Percentiles rank a stretch among this genome's conserved stretches.
These are phyloP conservation scores for Sycophila texana DNA, from an alignment of 2,888 invertebrate species.

Conservation along the genomic window DNA sequence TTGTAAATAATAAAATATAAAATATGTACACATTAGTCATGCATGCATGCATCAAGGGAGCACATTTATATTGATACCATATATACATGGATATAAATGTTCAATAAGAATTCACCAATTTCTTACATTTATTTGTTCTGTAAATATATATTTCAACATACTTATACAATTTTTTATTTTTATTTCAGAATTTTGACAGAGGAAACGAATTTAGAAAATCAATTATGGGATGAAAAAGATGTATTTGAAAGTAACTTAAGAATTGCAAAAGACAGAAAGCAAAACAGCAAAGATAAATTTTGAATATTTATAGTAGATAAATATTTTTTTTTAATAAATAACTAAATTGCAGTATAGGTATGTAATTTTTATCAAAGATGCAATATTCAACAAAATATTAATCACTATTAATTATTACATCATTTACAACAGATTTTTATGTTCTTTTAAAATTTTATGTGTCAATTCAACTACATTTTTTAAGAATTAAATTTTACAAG, in stretches of 20 bases:
- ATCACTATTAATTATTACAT: too few species aligned
- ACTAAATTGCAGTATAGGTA: background rate
- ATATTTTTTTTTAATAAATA: background rate
- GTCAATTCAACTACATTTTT: background rate
- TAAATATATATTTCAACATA: background rate
- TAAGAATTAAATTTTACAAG: background rate
- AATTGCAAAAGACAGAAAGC: background rate
- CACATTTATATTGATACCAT: too few species aligned
- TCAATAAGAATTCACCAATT: too few species aligned
- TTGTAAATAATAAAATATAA: too few species aligned
- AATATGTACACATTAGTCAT: too few species aligned
- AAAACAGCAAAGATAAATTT: background rate
- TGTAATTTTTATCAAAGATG: background rate
- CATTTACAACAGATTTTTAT: background rate
- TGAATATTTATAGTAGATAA: background rate
- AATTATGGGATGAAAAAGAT: constrained; percentile 36
- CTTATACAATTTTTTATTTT: background rate
- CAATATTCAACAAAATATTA: background rate
- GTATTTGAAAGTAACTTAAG: constrained; percentile 11
- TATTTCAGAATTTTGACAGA: constrained; percentile 37
- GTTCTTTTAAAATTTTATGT: too few species aligned
- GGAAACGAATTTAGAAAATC: constrained; percentile 26
- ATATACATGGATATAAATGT: too few species aligned
- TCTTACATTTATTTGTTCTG: too few species aligned
- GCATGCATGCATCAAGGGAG: too few species aligned